These are phyloP conservation scores for Lycia hirtaria DNA, from an alignment of 2,888 invertebrate genomes.

Conservation along the genomic window DNA sequence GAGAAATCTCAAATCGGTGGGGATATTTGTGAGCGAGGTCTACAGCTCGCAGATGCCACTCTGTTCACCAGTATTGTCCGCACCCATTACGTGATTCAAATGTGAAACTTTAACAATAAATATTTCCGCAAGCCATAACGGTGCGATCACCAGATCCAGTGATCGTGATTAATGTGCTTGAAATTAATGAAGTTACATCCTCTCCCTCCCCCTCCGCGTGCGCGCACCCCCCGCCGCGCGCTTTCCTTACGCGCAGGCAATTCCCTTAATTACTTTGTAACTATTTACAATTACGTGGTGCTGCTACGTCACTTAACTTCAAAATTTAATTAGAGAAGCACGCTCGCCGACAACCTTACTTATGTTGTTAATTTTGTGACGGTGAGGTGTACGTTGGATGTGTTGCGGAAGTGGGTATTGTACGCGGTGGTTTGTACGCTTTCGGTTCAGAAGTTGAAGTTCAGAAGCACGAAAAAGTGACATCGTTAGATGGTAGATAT, in stretches of 20 bases:
- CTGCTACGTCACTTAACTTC: slow-evolving; percentile 32
- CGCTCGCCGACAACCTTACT: slow-evolving; percentile 16
- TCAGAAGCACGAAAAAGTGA: too few species aligned
- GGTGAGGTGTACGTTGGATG: not conserved
- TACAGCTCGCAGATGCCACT: too few species aligned
- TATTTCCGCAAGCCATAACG: not conserved
- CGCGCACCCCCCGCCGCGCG: too few species aligned
- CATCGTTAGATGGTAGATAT: too few species aligned
- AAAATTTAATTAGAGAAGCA: slow-evolving; percentile 32
- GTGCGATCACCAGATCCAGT: slow-evolving; percentile 18
- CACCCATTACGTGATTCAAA: not conserved
- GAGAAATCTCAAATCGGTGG: too few species aligned
- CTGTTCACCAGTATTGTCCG: too few species aligned
- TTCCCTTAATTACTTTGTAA: slow-evolving; percentile 34
- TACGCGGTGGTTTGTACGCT: too few species aligned
- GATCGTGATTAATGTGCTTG: slow-evolving; percentile 31
- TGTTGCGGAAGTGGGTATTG: not conserved
- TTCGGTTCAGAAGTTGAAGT: too few species aligned
- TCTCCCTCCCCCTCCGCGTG: too few species aligned
- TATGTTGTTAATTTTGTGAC: slow-evolving; percentile 13
- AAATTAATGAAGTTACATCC: slow-evolving; percentile 33
- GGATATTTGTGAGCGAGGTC: too few species aligned
- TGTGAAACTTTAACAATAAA: not conserved
- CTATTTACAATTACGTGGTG: slow-evolving; percentile 34
- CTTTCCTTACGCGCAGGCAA: slow-evolving; percentile 31